Percentiles rank a stretch among this genome's conserved stretches.
Conservation (phyloP, 2,797 vertebrate genomes). For the Triplophysa yarkandensis region DNA sequence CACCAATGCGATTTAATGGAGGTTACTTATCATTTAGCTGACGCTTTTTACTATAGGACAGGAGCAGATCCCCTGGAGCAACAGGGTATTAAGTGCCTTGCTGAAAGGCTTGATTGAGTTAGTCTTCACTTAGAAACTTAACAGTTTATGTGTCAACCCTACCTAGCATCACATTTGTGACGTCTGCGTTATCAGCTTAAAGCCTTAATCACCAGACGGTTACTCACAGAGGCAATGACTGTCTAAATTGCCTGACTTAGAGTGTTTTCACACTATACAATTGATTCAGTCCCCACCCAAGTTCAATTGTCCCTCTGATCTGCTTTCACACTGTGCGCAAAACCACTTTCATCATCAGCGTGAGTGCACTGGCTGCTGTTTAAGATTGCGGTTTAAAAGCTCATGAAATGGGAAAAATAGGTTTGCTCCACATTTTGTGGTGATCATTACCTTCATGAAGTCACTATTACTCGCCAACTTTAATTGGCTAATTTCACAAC, state of each 20-base stretch:
- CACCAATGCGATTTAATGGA: not conserved
- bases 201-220: slow-evolving; percentile 44
- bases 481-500: not conserved
- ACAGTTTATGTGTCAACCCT: slow-evolving; percentile 39
- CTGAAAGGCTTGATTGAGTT: slow-evolving; percentile 46
- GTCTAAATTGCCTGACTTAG: slow-evolving; percentile 33
- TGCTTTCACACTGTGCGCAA: slow-evolving; percentile 12
- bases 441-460: too few species aligned
- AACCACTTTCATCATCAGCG: slow-evolving; percentile 1
- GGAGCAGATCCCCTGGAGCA: slow-evolving; percentile 28
- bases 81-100: slow-evolving; percentile 27
- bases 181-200: slow-evolving; percentile 22
- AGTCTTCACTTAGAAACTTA: slow-evolving; percentile 41
- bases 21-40: slow-evolving; percentile 35
- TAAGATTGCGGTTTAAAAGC: slow-evolving; percentile 13
- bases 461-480: not conserved
- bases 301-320: slow-evolving; percentile 25
- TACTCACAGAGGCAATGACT: slow-evolving; percentile 36
- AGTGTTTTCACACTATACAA: slow-evolving; percentile 40
- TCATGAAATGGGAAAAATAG: not conserved
- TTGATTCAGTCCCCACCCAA: slow-evolving; percentile 27
- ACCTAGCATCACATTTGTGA: slow-evolving; percentile 31
- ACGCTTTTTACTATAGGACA: slow-evolving; percentile 16
- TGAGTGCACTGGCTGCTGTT: slow-evolving; percentile 10
- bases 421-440: not conserved